These are phyloP conservation scores for Ennomos fuscantarius DNA, from an alignment of 2,888 invertebrate genomes.

Conservation along the genomic window DNA sequence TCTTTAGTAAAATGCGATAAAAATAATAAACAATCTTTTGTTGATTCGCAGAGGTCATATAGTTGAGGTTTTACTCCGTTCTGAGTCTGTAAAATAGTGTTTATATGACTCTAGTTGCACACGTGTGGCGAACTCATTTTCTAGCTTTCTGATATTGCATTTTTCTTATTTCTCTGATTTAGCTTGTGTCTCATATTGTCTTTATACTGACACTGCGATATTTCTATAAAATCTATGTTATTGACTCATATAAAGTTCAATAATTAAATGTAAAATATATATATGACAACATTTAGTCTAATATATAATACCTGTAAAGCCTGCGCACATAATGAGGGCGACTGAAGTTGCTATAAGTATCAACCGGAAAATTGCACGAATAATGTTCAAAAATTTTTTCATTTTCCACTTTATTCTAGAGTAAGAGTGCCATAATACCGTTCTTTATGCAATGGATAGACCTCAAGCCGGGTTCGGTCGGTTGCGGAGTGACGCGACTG, in stretches of 20 bases:
- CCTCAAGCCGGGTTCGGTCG: slow-evolving; percentile 54
- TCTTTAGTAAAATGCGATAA: neutral
- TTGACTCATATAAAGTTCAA: too few species aligned
- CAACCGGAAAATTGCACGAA: too few species aligned
- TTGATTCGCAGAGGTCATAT: slow-evolving; percentile 14
- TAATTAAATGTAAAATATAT: too few species aligned
- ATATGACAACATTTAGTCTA: too few species aligned
- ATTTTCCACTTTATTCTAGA: slow-evolving; percentile 39
- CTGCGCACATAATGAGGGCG: too few species aligned
- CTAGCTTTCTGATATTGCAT: slow-evolving; percentile 30
- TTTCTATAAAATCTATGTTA: too few species aligned
- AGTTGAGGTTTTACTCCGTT: slow-evolving; percentile 29
- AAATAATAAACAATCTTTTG: neutral
- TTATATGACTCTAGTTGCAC: slow-evolving; percentile 28
- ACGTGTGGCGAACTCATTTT: slow-evolving; percentile 35
- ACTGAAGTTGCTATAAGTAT: too few species aligned
- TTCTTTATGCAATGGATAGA: slow-evolving; percentile 48
- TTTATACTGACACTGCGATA: too few species aligned
- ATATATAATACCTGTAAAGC: too few species aligned
- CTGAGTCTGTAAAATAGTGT: slow-evolving; percentile 34
- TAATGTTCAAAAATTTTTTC: neutral
- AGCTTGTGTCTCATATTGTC: slow-evolving; percentile 3
- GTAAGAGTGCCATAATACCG: slow-evolving; percentile 39
- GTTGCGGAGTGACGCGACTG: slow-evolving; percentile 46
- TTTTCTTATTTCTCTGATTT: slow-evolving; percentile 22